Percentiles rank a stretch among this genome's conserved stretches.
Conservation (phyloP, 2,888 invertebrate species). For the Macrophya annulata region DNA sequence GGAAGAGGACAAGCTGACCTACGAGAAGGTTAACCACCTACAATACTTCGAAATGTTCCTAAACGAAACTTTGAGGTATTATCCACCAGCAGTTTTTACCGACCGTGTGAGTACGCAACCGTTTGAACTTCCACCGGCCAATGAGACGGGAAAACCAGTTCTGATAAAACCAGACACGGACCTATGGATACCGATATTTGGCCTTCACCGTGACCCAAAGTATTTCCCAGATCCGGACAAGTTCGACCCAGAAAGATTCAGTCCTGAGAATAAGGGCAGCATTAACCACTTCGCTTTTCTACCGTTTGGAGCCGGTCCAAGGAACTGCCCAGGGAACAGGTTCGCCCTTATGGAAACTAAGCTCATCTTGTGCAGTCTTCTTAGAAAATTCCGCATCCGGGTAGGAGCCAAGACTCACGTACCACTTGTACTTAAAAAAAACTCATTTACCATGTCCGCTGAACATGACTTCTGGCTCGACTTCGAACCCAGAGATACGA, state of each 20-base stretch:
- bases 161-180: slow-evolving; percentile 67
- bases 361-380: slow-evolving; percentile 75
- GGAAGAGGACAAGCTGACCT: slow-evolving; percentile 56
- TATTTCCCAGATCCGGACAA: slow-evolving; percentile 77
- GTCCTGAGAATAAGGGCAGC: slow-evolving; percentile 75
- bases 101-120: slow-evolving; percentile 80
- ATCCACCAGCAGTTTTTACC: slow-evolving; percentile 79
- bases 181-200: slow-evolving; percentile 72
- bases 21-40: slow-evolving; percentile 58
- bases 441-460: slow-evolving; percentile 69
- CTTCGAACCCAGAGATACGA: slow-evolving; percentile 70
- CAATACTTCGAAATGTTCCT: slow-evolving; percentile 62
- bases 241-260: slow-evolving; percentile 78
- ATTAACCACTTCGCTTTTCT: slow-evolving; percentile 80
- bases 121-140: slow-evolving; percentile 76
- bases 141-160: slow-evolving; percentile 28
- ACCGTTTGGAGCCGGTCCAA: slow-evolving; percentile 82
- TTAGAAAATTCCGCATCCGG: slow-evolving; percentile 76
- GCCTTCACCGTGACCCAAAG: slow-evolving; percentile 76
- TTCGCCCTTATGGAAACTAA: slow-evolving; percentile 79
- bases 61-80: slow-evolving; percentile 80
- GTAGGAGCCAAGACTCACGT: slow-evolving; percentile 76
- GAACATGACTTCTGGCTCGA: slow-evolving; percentile 76
- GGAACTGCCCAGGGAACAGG: slow-evolving; percentile 81
- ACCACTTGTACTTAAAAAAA: slow-evolving; percentile 74